Conservation (phyloP, 2,888 invertebrate species). For the Lymantria dispar region DNA sequence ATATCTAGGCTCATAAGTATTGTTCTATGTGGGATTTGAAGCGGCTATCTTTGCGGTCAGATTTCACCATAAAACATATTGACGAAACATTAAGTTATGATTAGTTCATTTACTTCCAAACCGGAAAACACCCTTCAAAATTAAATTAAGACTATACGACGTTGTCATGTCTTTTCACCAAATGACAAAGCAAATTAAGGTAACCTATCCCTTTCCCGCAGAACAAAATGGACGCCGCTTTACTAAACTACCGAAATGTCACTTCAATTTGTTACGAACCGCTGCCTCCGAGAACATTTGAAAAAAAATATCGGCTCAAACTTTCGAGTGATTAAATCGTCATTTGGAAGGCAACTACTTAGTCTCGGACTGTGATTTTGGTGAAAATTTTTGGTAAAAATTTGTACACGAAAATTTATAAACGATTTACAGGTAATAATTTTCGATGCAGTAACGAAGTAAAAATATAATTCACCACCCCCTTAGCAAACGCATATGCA, state of each 20-base stretch:
- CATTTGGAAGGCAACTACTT: constrained; percentile 74
- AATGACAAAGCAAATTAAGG: constrained; percentile 15
- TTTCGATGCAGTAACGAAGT: too few species aligned
- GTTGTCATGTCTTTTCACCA: constrained; percentile 14
- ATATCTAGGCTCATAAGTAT: too few species aligned
- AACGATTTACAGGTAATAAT: too few species aligned
- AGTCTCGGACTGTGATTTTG: constrained; percentile 48
- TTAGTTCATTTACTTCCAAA: neutral
- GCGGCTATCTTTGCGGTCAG: too few species aligned
- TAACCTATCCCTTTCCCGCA: constrained; percentile 7
- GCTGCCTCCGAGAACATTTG: constrained; percentile 61
- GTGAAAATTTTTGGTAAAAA: constrained; percentile 14
- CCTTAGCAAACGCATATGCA: too few species aligned
- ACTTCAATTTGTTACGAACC: constrained; percentile 62
- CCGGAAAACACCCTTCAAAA: constrained; percentile 2
- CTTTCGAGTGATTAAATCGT: constrained; percentile 79
- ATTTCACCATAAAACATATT: too few species aligned
- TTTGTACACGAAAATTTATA: neutral
- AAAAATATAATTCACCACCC: too few species aligned
- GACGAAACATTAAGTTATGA: too few species aligned
- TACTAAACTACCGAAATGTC: constrained; percentile 71
- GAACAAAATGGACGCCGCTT: constrained; percentile 45
- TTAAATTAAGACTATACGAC: constrained; percentile 10
- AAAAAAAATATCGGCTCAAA: constrained; percentile 50
- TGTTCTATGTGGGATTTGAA: too few species aligned